A percentile compares a stretch with the other conserved stretches of the same genome.
phyloP scores from a whole-genome alignment of 2,888 invertebrate genomes.

The Eledone cirrhosa region DNA sequence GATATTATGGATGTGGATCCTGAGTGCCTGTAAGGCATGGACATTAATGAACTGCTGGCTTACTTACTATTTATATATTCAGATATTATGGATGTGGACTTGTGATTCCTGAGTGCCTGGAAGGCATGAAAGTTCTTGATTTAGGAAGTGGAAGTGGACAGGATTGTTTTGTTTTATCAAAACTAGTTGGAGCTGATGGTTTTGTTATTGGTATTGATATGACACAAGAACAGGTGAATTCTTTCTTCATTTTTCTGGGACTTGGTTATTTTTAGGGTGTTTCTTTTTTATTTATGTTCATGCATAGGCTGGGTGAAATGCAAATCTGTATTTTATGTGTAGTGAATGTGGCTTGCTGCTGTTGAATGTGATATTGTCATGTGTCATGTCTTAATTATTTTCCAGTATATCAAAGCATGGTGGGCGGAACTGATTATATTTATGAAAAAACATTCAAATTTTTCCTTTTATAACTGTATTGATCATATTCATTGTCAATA shows the following conservation, averaged over 20 bases:
- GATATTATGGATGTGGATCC: too few species aligned
- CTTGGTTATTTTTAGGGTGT: not conserved
- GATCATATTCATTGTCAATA: too few species aligned
- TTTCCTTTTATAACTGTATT: too few species aligned
- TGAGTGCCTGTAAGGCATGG: too few species aligned
- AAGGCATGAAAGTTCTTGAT: slow-evolving; percentile 55
- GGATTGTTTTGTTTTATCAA: slow-evolving; percentile 58
- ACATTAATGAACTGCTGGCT: too few species aligned
- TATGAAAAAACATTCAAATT: too few species aligned
- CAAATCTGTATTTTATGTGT: too few species aligned
- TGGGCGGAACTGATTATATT: too few species aligned
- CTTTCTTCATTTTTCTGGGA: too few species aligned
- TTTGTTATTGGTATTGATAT: slow-evolving; percentile 61
- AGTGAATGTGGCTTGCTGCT: not conserved
- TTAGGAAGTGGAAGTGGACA: slow-evolving; percentile 60
- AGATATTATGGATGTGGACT: slow-evolving; percentile 63
- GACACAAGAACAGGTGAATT: slow-evolving; percentile 61
- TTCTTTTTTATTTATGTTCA: not conserved
- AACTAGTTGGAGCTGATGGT: slow-evolving; percentile 57
- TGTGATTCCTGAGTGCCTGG: slow-evolving; percentile 55
- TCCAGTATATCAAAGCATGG: too few species aligned
- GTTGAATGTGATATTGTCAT: not conserved
- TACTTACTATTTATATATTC: too few species aligned
- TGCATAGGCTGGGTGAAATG: not conserved
- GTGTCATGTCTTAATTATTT: too few species aligned